phyloP scores from a whole-genome alignment of 92 coral and sea anemone genomes.

The Galaxea fascicularis region DNA sequence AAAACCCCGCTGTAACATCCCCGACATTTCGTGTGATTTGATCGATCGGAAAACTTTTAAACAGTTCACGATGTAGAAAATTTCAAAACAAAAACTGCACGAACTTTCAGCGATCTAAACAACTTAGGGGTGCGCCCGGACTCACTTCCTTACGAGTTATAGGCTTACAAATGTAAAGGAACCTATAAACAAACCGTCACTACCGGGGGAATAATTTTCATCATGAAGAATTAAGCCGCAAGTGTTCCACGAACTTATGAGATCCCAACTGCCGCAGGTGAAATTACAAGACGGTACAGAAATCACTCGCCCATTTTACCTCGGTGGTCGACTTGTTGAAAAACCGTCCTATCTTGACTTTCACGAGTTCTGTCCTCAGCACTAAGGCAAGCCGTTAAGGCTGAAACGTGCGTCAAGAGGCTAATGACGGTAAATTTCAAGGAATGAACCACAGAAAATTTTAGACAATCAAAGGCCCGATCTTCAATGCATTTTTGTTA shows the following conservation, averaged over 20 bases:
- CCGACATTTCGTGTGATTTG: not conserved
- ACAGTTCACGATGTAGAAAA: not conserved
- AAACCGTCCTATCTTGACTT: constrained; percentile 25
- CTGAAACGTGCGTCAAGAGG: not conserved
- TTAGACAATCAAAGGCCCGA: not conserved
- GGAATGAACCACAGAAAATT: not conserved
- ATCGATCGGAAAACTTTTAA: not conserved
- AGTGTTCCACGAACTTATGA: not conserved
- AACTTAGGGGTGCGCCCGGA: constrained; percentile 54
- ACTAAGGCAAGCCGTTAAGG: constrained; percentile 16
- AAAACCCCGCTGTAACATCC: constrained; percentile 9
- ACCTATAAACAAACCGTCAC: constrained; percentile 44
- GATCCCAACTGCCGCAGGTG: not conserved
- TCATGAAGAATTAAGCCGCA: not conserved
- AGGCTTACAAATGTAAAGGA: not conserved
- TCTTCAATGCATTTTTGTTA: not conserved
- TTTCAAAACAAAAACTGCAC: not conserved
- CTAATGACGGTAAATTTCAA: not conserved
- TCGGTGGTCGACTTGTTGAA: not conserved
- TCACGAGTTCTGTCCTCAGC: constrained; percentile 26
- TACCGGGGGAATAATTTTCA: not conserved
- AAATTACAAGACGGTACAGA: constrained; percentile 3
- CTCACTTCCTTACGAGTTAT: constrained; percentile 48
- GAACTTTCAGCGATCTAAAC: constrained; percentile 6
- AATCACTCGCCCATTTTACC: constrained; percentile 11